These are phyloP conservation scores for Drosophila picticornis DNA, from an alignment of 2,888 invertebrate species.

Conservation along the genomic window DNA sequence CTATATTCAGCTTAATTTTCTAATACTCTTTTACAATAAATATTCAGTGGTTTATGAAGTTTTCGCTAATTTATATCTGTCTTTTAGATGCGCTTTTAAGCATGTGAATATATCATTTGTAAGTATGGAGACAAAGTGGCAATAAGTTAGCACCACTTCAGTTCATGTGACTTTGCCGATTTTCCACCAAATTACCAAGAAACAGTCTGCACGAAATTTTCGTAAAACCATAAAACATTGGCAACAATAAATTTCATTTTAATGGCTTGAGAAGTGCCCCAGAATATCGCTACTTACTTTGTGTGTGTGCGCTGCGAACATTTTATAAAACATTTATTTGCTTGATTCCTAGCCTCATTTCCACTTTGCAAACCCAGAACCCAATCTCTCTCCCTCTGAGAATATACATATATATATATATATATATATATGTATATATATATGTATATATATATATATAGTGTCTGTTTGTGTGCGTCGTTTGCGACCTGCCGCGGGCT, in stretches of 20 bases:
- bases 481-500: slow-evolving; percentile 38
- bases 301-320: slow-evolving; percentile 64
- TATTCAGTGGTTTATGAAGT: not conserved
- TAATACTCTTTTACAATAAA: not conserved
- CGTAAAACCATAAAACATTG: slow-evolving; percentile 72
- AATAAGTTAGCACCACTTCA: slow-evolving; percentile 43
- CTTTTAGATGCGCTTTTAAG: slow-evolving; percentile 5
- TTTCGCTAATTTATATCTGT: not conserved
- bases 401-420: not conserved
- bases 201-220: slow-evolving; percentile 32
- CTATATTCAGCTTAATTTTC: not conserved
- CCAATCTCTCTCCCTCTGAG: not conserved
- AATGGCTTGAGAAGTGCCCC: slow-evolving; percentile 72
- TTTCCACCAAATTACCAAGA: slow-evolving; percentile 53
- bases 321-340: slow-evolving; percentile 82
- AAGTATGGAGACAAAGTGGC: slow-evolving; percentile 24
- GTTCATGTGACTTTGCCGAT: slow-evolving; percentile 45
- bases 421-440: not conserved
- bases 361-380: slow-evolving; percentile 47
- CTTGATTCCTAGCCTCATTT: slow-evolving; percentile 81
- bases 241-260: slow-evolving; percentile 79
- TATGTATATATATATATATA: slow-evolving; percentile 37
- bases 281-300: slow-evolving; percentile 60
- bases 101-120: slow-evolving; percentile 11
- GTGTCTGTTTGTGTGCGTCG: slow-evolving; percentile 52